phyloP scores from a whole-genome alignment of 2,797 vertebrate species.

The Girardinus metallicus region DNA sequence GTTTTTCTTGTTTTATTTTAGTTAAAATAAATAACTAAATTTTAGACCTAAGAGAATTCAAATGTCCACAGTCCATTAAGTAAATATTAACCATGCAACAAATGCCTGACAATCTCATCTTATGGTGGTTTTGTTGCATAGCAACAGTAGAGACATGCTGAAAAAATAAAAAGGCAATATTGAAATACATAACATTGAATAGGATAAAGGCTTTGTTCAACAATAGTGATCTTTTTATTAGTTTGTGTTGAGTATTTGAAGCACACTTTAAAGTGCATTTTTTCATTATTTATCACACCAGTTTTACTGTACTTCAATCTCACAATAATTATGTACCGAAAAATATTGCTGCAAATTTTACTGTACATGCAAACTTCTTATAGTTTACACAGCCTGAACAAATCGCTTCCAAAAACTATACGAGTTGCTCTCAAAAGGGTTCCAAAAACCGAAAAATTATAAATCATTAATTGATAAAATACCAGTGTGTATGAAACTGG shows the following conservation, averaged over 20 bases:
- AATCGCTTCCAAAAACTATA: constrained; percentile 7
- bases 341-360: constrained; percentile 1
- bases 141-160: neutral
- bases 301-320: neutral
- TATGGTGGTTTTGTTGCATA: too few relatives aligned
- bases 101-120: neutral
- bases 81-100: neutral
- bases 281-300: neutral
- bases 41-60: neutral
- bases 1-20: neutral
- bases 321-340: neutral
- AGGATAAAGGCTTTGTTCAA: neutral
- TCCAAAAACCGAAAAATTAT: neutral
- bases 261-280: neutral
- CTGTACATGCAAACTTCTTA: constrained; percentile 18
- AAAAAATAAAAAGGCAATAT: neutral
- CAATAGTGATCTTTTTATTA: neutral
- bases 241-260: neutral
- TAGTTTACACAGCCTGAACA: constrained; percentile 35
- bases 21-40: neutral
- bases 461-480: neutral
- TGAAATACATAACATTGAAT: neutral
- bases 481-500: neutral
- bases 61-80: neutral
- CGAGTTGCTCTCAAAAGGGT: neutral